These are phyloP conservation scores for Limulus polyphemus DNA, from an alignment of 2,888 invertebrate genomes.

Conservation along the genomic window DNA sequence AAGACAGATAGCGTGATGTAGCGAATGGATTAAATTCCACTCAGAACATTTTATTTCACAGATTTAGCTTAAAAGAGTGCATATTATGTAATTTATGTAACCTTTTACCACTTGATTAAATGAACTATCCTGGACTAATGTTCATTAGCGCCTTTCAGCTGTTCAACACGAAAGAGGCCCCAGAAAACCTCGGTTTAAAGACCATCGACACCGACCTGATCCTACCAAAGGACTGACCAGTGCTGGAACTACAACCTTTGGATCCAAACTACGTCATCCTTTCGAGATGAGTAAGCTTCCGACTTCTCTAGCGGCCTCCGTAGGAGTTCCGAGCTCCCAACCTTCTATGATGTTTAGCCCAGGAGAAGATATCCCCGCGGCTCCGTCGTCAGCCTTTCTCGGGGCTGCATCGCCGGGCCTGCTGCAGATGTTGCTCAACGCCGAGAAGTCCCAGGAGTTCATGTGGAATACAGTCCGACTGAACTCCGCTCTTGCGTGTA, in stretches of 20 bases:
- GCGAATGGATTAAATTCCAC: too few relatives aligned
- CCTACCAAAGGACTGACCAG: constrained; percentile 8
- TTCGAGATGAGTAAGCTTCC: constrained; percentile 26
- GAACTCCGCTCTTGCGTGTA: constrained; percentile 1
- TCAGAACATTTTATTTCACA: too few relatives aligned
- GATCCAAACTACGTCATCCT: constrained; percentile 1
- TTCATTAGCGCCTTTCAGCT: constrained; percentile 47
- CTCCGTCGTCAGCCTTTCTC: constrained; percentile 21
- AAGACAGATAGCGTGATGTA: too few relatives aligned
- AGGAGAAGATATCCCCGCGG: constrained; percentile 3
- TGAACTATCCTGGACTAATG: too few relatives aligned
- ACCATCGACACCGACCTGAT: constrained; percentile 28
- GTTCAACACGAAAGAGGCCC: constrained; percentile 95
- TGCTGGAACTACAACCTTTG: too few relatives aligned
- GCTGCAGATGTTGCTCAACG: constrained; percentile 29
- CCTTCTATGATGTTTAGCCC: constrained; percentile 11
- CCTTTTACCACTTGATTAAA: too few relatives aligned
- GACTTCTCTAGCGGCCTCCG: constrained; percentile 35
- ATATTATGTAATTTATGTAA: too few relatives aligned
- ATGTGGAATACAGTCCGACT: constrained; percentile 28
- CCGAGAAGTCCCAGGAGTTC: constrained; percentile 29
- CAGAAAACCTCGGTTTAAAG: constrained; percentile 69
- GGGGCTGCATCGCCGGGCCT: constrained; percentile 24
- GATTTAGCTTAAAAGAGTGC: too few relatives aligned
- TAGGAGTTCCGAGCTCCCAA: constrained; percentile 29